These are phyloP conservation scores for Anagyrus pseudococci DNA, from an alignment of 2,888 invertebrate species.

Conservation along the genomic window DNA sequence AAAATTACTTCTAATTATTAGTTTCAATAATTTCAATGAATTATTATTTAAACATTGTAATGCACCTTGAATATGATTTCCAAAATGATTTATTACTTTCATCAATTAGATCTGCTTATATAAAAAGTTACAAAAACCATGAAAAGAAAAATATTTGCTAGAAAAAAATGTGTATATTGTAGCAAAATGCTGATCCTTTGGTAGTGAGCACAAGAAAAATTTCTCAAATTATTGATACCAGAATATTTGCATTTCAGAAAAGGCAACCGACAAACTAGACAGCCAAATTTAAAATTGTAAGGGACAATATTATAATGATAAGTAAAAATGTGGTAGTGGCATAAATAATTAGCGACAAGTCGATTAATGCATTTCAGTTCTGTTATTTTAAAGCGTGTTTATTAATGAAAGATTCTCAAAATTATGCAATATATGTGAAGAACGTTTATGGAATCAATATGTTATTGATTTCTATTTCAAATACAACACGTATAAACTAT, in stretches of 20 bases:
- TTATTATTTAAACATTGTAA: too few species aligned
- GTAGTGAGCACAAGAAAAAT: background rate
- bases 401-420: slow-evolving; percentile 28
- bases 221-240: slow-evolving; percentile 5
- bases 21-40: too few species aligned
- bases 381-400: background rate
- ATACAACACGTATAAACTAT: background rate
- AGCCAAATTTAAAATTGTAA: slow-evolving; percentile 10
- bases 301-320: slow-evolving; percentile 5
- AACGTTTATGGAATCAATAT: background rate
- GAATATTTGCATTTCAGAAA: slow-evolving; percentile 34
- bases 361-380: slow-evolving; percentile 1
- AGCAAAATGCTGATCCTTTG: background rate
- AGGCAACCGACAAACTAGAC: slow-evolving; percentile 24
- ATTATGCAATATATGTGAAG: background rate
- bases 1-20: too few species aligned
- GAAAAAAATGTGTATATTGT: too few species aligned
- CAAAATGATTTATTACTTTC: too few species aligned
- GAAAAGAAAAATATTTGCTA: slow-evolving; percentile 6
- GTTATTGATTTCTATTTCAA: background rate
- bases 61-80: too few species aligned
- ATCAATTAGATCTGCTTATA: too few species aligned
- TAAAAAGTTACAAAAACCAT: too few species aligned
- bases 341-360: background rate
- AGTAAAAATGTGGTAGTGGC: background rate